Evolutionary conservation across 2,113 vertebrate genomes (phyloP), one percentile per base, ranked within the genome.

Genomic region (Macroglossus sobrinus): DNA sequence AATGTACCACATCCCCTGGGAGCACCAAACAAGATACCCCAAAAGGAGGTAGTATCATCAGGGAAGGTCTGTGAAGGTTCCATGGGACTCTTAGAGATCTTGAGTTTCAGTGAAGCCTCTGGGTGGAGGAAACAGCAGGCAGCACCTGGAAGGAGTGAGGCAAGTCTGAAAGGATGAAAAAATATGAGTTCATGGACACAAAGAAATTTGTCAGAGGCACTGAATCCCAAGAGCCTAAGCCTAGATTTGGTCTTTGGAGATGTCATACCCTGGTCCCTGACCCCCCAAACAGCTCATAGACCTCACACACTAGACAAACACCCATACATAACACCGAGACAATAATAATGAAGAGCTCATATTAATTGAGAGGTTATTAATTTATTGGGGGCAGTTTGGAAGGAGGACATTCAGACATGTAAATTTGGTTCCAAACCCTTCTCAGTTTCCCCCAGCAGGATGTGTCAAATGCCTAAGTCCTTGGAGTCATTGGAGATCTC

Each of bases 381-480:
- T 96, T 92, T 93, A 96, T 94, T 93, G 43, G 26, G 26, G 18
- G 12, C 74, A 61, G 74, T 35, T 82, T 86, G 30, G 59, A 43
- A 84, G 53, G 40, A 72, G 43, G 43, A n/a, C 33, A 30, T 71
- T 59, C 7, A 84, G 45, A 55, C 7, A 4, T 33, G 28, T 38
- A 87, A 4, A 28, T 85, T 55, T 89, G 61, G 7, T 74, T 6
- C 21, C 47, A 96, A 86, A 93, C 7, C 43, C 82, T 40, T 78
- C 30, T 72, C 68, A 78, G 55, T 63, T 59, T 13, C 3, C 7
- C 14, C 21, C 57, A 72, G 16, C 33, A 85, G 55, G 21, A 74
- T 64, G 50, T 72, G 12, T 79, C 40, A 69, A 50, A 28, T 80
- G 35, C 57, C 24, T 3, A 68, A 68, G 57, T 92, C 24, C 7